phyloP scores from a whole-genome alignment of 2,797 vertebrate species.

The Smutsia temminckii region DNA sequence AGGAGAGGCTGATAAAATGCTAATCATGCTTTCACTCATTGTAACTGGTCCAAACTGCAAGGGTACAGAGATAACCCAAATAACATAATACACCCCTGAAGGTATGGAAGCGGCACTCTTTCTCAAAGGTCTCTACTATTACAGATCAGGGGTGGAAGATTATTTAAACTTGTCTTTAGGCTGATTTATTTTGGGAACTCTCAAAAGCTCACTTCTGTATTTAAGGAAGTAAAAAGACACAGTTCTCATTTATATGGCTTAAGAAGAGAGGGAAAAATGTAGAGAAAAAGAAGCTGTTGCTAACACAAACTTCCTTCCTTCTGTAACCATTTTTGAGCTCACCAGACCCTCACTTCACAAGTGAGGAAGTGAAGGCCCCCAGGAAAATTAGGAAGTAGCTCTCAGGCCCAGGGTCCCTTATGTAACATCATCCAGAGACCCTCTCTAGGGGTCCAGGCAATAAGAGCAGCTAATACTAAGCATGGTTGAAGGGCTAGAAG shows the following conservation, averaged over 20 bases:
- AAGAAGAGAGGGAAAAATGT: background rate
- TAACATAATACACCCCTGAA: background rate
- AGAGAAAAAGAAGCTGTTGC: background rate
- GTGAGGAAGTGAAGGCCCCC: background rate
- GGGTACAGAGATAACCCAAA: background rate
- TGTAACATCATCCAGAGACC: background rate
- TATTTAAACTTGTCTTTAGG: background rate
- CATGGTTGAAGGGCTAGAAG: background rate
- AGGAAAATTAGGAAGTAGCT: background rate
- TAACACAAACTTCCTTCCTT: conserved; percentile 2
- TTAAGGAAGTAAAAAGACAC: conserved; percentile 48
- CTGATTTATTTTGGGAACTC: background rate
- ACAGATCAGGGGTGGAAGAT: background rate
- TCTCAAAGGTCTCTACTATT: background rate
- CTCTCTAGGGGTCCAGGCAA: background rate
- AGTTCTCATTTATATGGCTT: conserved; percentile 5
- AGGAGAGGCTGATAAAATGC: background rate
- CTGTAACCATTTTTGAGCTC: background rate
- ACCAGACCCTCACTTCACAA: background rate
- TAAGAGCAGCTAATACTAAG: background rate
- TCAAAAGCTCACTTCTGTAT: conserved; percentile 8
- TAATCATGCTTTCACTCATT: background rate
- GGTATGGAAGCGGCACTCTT: background rate
- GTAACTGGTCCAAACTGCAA: background rate
- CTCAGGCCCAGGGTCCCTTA: background rate